Conservation (phyloP, 1,140 invertebrate species). For the Stegodyphus mimosarum region DNA sequence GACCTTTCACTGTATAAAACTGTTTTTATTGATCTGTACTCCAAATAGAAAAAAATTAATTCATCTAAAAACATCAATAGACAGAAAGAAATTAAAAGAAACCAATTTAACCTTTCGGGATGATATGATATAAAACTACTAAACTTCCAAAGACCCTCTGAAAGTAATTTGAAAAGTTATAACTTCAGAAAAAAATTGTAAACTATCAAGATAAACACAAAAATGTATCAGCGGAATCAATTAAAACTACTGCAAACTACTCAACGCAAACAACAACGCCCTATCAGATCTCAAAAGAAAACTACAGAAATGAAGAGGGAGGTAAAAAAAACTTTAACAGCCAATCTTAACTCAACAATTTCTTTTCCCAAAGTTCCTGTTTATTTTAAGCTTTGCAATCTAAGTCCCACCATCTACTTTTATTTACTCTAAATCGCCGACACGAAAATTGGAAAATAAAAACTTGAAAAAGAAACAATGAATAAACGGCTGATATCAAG, state of each 20-base stretch:
- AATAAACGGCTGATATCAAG: conserved; percentile 41
- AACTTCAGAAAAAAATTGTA: conserved; percentile 21
- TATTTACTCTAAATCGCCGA: conserved; percentile 44
- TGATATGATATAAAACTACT: no score
- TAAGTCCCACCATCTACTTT: conserved; percentile 35
- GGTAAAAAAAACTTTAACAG: conserved; percentile 48
- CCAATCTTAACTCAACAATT: conserved; percentile 58
- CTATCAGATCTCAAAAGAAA: conserved; percentile 48
- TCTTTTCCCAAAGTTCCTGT: conserved; percentile 44
- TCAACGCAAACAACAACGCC: conserved; percentile 42
- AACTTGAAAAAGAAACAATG: conserved; percentile 58
- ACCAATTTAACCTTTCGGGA: no score
- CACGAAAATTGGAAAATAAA: conserved; percentile 58
- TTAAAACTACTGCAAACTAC: conserved; percentile 38
- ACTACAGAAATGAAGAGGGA: conserved; percentile 9
- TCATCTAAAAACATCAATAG: no score
- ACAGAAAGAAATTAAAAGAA: no score
- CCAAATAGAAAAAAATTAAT: no score
- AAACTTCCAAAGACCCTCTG: conserved; percentile 7
- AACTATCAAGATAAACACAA: conserved; percentile 43
- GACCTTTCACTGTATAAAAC: no score
- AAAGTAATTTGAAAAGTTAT: conserved; percentile 41
- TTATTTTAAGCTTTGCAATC: conserved; percentile 53
- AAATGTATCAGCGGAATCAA: conserved; percentile 32
- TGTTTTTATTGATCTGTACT: no score